Base-by-base conservation (phyloP, 2,888 invertebrate genomes). In the Trissolcus japonicus region DNA sequence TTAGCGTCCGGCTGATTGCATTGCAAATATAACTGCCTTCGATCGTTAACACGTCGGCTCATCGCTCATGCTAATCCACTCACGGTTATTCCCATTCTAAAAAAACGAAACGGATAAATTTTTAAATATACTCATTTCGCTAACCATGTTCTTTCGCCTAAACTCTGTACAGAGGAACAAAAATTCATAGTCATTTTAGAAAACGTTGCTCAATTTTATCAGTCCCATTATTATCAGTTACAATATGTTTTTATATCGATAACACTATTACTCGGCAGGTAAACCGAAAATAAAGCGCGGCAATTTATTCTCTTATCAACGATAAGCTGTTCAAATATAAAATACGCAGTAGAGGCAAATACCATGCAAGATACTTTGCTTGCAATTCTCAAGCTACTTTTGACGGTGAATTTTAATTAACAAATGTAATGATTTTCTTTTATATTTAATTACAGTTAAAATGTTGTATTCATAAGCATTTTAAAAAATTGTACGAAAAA, bases 1-100 rank as follows among this genome's bases (percentile, higher is more conserved):
- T 87, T 87, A 86, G 85, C 87, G 82, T 78, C 80, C 83, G 83
- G 77, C 82, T 86, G 86, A 86, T 87, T 85, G 84, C 83, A 83
- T 78, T 81, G 83, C 81, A 85, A 87, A 87, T 80, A 86, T 76
- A 16, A 17, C 19, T 51, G 14, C 14, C 48, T 35, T 29, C 40
- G 79, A 81, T 85, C 65, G 81, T 85, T 85, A 85, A 82, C 85
- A 83, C 83, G 66, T 76, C 56, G 43, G 19, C 48, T 46, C 35
- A 35, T 35, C 35, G 25, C 46, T 19, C 55, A 54, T 50, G 65
- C 60, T 54, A 56, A 60, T 69, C 53, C n/a, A 41, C 14, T 41
- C 40, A 56, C 19, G 40, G 54, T 21, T 25, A 35, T 35, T 35
- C 35, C 14, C 40, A 25, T 53, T 55, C 54, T 61, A 63, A 63